Evolutionary conservation across 2,888 invertebrate species (phyloP), one percentile per base, ranked within the genome.

Genomic region (Xanthostigma xanthostigma): DNA sequence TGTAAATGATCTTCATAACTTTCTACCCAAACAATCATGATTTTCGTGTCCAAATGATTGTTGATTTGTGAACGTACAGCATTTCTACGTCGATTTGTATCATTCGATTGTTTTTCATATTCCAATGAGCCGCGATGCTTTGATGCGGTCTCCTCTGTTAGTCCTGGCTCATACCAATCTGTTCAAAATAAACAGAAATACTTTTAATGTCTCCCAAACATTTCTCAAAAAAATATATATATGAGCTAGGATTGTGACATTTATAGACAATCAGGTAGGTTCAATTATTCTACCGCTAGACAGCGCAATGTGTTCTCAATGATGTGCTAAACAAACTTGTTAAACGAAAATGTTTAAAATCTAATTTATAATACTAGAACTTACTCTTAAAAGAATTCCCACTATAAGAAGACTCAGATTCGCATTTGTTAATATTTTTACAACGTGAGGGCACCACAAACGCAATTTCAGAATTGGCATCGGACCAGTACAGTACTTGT

Each of bases 21-120:
- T 65, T 98, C 97, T 49, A 97, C 66, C 97, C 97, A 98, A 38
- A 95, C 86, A 3, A 97, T 81, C 64, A 95, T 81, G 51, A 92
- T 87, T 67, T 89, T 89, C 1, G 85, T 77, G 49, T 78, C 75
- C 8, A 36, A 13, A 37, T 48, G 36, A 14, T 36, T 33, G 48
- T 72, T 72, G 41, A 76, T 73, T 46, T 74, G 71, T 1, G 76
- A 72, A 50, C 77, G 67, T n/a, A 70, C 59, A 45, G 73, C 75
- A 53, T 77, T 75, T 44, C 69, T 65, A 12, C 68, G 69, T 11
- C 48, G 36, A 27, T 43, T 43, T n/a, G 48, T 43, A 42, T 48
- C 48, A 14, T 38, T 37, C 13, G 48, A 34, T 37, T 43, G 48
- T 9, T 43, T 36, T n/a, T 43, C 49, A 68, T 64, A 57, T 70